Evolutionary conservation across 2,113 vertebrate species (phyloP), one percentile per base, ranked within the genome.

Genomic region (Gallinago jamesoni): DNA sequence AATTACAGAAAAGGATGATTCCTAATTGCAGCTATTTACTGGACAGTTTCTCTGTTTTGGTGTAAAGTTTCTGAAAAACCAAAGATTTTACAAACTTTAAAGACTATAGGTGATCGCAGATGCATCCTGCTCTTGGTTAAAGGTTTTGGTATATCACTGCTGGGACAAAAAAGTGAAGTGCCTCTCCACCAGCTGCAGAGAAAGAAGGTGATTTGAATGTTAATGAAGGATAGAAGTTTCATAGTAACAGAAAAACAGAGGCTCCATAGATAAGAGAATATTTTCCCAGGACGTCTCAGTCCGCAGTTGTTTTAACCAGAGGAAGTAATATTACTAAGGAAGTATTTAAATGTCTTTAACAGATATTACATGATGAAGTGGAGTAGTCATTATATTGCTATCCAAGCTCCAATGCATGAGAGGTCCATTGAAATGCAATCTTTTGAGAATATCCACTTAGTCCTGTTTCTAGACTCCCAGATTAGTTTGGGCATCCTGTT

Each of bases 291-390:
- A 92, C 33, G 15, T 88, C 92, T 73, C 92, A 85, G 76, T 93
- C 89, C 95, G 76, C 80, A 93, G 80, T 96, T 95, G 92, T 92
- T 95, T 60, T 70, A 96, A 92, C 90, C 45, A 41, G 87, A 95
- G 96, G 97, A 97, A 97, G 96, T 96, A 95, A 96, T 96, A 96
- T 89, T 93, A 96, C 89, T 94, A 93, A 96, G 95, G 90, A 97
- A 97, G 93, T 95, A 74, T 96, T 97, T 89, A 96, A 96, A 94
- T 94, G 95, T 89, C 87, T 97, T 97, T 96, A 97, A 93, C 91
- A 96, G 80, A 94, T 97, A 78, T 94, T 95, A 94, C 59, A 89
- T 94, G 87, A 91, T 96, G 78, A 93, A 97, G 93, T 96, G 87
- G 84, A 90, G 88, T 87, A 95, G 91, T 91, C 92, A 94, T 96